Evolutionary conservation across 2,113 vertebrate genomes (phyloP).

Genomic region (Crocuta crocuta): DNA sequence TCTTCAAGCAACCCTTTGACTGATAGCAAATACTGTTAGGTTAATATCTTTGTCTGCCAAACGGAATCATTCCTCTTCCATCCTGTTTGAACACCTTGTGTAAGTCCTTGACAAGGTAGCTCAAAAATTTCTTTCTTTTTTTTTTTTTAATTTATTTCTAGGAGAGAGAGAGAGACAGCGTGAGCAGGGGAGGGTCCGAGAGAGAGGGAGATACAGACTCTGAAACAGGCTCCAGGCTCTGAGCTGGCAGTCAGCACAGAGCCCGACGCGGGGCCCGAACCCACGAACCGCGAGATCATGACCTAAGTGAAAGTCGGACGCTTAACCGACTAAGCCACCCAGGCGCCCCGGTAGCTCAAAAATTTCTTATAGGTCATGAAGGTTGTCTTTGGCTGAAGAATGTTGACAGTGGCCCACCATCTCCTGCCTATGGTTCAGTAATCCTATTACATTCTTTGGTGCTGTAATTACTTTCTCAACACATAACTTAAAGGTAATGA

Average conservation of each 20-base stretch:
- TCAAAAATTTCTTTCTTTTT: not conserved
- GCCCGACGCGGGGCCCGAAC: too few species aligned
- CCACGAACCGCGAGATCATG: too few species aligned
- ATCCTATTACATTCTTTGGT: not conserved
- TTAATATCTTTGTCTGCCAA: conserved; percentile 18
- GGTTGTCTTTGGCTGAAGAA: not conserved
- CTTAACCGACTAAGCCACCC: too few species aligned
- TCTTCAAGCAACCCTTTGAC: not conserved
- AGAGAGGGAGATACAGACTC: too few species aligned
- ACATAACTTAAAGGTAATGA: not conserved
- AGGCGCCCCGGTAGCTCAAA: not conserved
- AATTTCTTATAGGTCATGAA: not conserved
- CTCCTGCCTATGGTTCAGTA: not conserved
- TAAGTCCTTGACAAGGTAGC: not conserved
- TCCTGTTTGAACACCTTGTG: not conserved
- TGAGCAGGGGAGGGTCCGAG: too few species aligned
- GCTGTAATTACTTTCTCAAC: conserved; percentile 11
- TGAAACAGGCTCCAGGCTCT: too few species aligned
- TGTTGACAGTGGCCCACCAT: not conserved
- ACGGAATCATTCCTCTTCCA: not conserved
- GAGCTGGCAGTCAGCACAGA: too few species aligned
- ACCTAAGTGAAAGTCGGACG: too few species aligned
- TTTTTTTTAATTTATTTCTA: too few species aligned
- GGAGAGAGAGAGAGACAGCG: too few species aligned
- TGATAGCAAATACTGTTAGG: not conserved